Percentiles rank a stretch among this genome's conserved stretches.
Conservation (phyloP, 2,113 vertebrate species). For the Onychostruthus taczanowskii region DNA sequence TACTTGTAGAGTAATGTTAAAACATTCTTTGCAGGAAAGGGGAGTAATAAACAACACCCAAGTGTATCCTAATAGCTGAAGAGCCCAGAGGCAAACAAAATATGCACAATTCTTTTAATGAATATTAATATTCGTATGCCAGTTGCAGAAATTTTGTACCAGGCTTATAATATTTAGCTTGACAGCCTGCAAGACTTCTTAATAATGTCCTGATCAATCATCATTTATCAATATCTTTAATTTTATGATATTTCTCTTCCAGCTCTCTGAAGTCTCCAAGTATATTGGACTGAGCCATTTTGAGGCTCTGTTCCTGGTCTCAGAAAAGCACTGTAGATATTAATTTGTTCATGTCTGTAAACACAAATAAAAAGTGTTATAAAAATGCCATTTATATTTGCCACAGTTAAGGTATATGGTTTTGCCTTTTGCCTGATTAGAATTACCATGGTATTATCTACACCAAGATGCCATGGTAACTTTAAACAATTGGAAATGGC, state of each 20-base stretch:
- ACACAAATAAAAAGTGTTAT: background rate
- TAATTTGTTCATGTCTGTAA: background rate
- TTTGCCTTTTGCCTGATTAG: background rate
- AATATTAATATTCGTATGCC: background rate
- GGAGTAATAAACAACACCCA: background rate
- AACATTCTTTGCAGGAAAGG: background rate
- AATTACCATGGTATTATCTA: background rate
- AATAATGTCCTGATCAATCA: background rate
- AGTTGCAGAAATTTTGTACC: background rate
- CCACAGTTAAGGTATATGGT: background rate
- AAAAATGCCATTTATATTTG: background rate
- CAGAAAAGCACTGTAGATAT: background rate
- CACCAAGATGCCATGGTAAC: background rate
- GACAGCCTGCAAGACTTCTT: background rate
- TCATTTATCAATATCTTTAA: background rate
- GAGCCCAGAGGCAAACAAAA: background rate
- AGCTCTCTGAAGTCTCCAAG: background rate
- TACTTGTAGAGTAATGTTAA: background rate
- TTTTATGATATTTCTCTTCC: background rate
- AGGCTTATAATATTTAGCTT: background rate
- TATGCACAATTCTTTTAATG: background rate
- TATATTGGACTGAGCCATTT: background rate
- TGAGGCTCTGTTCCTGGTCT: background rate
- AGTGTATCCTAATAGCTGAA: background rate
- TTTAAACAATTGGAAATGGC: background rate